Evolutionary conservation across 2,113 vertebrate genomes (phyloP), one percentile per base, ranked within the genome.

Genomic region (Clinocottus analis): DNA sequence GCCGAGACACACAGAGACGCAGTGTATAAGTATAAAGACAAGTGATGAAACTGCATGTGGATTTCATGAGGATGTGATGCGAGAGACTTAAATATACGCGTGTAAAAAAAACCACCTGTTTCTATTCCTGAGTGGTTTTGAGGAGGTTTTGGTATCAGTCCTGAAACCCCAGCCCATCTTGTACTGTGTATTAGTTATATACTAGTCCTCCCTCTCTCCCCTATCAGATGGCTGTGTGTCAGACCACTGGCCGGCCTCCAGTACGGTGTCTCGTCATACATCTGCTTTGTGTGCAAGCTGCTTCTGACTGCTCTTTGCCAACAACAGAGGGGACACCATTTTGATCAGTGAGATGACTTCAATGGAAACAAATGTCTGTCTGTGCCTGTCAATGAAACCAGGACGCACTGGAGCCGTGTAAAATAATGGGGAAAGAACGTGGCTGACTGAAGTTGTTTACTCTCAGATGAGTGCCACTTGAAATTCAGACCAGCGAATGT

Each of bases 241-340:
- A 56, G 63, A 66, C 45, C 63, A 37, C 79, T 88, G 86, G 79
- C 72, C 59, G 5, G 4, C 71, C 68, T 80, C 79, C 79, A 85
- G 53, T 47, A 6, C 19, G 35, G 56, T 59, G 59, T 82, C 66
- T 83, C 69, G 56, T 63, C 53, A 39, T 65, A 83, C 76, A 87
- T 85, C 75, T 85, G 79, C 71, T 72, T 87, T 78, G 77, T 77
- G 80, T 79, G 77, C 72, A 68, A 66, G 69, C 87, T 89, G 82
- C 63, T 72, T 72, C 39, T 58, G 53, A 25, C 60, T 41, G 55
- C 53, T 80, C 72, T 11, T 61, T 80, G 70, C 76, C 70, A 83
- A 33, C 55, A 43, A 72, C 84, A 75, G 79, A 85, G 72, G 70
- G 86, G 86, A 21, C 78, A 72, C 49, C 67, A 62, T 86, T 83